Conservation (phyloP, 2,113 vertebrate species). For the Muscicapa adusta region DNA sequence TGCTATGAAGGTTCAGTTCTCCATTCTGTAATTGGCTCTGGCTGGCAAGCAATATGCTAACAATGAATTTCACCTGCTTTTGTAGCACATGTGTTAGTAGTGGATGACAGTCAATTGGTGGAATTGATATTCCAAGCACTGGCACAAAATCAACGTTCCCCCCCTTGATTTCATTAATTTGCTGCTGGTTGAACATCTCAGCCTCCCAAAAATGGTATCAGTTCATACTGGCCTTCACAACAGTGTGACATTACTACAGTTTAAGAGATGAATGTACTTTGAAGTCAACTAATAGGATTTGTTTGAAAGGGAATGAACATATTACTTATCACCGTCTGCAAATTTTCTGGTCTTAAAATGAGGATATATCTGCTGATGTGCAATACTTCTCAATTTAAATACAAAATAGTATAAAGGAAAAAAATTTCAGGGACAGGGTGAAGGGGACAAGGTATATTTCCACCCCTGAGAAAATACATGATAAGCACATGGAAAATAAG, state of each 20-base stretch:
- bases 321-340: neutral
- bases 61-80: conserved; percentile 34
- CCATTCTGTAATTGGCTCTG: conserved; percentile 18
- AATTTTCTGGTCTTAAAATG: neutral
- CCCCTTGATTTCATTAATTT: conserved; percentile 9
- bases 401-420: neutral
- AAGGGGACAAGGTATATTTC: neutral
- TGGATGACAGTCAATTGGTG: conserved; percentile 37
- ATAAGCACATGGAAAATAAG: neutral
- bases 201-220: neutral
- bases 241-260: neutral
- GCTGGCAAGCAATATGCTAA: neutral
- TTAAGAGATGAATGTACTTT: conserved; percentile 12
- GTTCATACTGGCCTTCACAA: neutral
- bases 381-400: neutral
- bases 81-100: conserved; percentile 46
- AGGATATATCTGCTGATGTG: neutral
- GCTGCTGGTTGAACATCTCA: neutral
- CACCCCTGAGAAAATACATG: neutral
- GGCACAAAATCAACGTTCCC: neutral
- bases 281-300: too few species aligned
- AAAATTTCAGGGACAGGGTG: neutral
- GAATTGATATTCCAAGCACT: neutral
- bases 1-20: neutral
- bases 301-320: neutral